Evolutionary conservation across 2,888 invertebrate species (phyloP), one percentile per base, ranked within the genome.

Genomic region (Gnatocerus cornutus): DNA sequence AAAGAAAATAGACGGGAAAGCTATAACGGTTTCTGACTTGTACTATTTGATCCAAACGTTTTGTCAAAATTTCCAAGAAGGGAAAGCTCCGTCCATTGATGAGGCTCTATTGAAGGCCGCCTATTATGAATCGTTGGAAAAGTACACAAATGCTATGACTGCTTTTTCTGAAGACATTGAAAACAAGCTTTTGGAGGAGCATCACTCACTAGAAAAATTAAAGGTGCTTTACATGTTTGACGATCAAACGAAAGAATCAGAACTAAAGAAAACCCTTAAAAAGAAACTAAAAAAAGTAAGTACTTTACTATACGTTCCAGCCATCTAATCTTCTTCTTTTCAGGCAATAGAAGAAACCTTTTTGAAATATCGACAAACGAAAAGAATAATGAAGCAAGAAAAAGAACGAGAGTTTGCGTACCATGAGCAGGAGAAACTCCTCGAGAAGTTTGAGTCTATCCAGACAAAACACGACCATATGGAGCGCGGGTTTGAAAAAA

Each of bases 1-100:
- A 13, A 55, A 55, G 16, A 21, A n/a, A 1, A 41, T 55, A 8
- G 21, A 21, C n/a, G 55, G 41, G 14, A 8, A 55, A 37, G n/a
- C 7, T 39, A 30, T 55, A 39, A 55, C 14, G 21, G 55, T 30
- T 1, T 8, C 13, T 4, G 41, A 55, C 4, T 39, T 55, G 10
- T 16, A 14, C 8, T 21, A 13, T n/a, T 55, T 37, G 3, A 16
- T 55, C 39, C 39, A 41, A 14, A 37, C n/a, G 14, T 55, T 39
- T 16, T 16, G 39, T 16, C 16, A 7, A 13, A 6, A 14, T 55
- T n/a, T 12, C 29, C 9, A 21, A n/a, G n/a, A n/a, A n/a, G n/a
- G n/a, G n/a, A n/a, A n/a, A n/a, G n/a, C n/a, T n/a, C n/a, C n/a
- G 53, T 30, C 53, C 7, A 33, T 33, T 14, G 13, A 7, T 37